A percentile compares a stretch with the other conserved stretches of the same genome.
These are phyloP conservation scores for Pandion haliaetus DNA, from an alignment of 2,113 vertebrate species.

Conservation along the genomic window DNA sequence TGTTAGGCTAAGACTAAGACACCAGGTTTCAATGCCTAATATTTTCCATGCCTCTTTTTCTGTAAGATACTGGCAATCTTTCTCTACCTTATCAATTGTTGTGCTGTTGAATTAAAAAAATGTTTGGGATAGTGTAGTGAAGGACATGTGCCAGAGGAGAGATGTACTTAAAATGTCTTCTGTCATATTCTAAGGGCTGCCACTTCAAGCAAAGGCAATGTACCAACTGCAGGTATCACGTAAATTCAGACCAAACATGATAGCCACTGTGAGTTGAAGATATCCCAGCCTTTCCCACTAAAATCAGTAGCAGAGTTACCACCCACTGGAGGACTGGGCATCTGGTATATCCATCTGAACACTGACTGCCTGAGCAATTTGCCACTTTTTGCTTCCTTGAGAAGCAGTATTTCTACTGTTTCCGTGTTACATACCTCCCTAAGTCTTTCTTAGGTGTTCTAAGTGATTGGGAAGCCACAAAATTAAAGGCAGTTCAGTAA, in stretches of 20 bases:
- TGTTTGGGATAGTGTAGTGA: not conserved
- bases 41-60: not conserved
- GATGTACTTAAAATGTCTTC: not conserved
- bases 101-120: not conserved
- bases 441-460: not conserved
- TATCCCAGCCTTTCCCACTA: not conserved
- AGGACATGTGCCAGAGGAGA: not conserved
- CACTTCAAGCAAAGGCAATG: not conserved
- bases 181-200: not conserved
- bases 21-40: not conserved
- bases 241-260: not conserved
- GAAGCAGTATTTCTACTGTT: not conserved
- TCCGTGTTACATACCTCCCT: not conserved
- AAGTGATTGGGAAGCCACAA: not conserved
- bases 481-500: not conserved
- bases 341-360: not conserved
- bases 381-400: not conserved
- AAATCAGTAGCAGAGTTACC: not conserved
- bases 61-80: not conserved
- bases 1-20: not conserved
- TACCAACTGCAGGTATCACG: not conserved
- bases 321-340: not conserved
- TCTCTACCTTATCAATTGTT: not conserved
- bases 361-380: not conserved
- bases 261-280: not conserved